phyloP scores from a whole-genome alignment of 2,888 invertebrate species.

The Apocheima hispidaria region DNA sequence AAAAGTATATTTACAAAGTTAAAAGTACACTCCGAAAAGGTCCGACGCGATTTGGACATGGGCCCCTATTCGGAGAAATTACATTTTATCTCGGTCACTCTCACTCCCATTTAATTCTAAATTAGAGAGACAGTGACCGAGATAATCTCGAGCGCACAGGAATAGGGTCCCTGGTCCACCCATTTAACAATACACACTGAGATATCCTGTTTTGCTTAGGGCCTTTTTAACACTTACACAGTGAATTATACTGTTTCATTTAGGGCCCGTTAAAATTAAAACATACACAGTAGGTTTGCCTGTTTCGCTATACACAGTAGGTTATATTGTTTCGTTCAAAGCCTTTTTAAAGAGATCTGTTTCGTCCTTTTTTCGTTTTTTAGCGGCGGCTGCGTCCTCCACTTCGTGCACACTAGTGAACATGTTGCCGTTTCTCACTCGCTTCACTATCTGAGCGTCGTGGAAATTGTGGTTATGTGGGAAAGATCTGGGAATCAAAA shows the following conservation, averaged over 20 bases:
- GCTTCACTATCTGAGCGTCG: constrained; percentile 66
- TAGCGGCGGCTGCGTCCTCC: constrained; percentile 30
- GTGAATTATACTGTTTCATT: neutral
- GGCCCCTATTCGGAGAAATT: too few species aligned
- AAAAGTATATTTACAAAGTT: too few species aligned
- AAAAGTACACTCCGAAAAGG: too few species aligned
- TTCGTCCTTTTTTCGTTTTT: neutral
- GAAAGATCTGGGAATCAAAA: constrained; percentile 50
- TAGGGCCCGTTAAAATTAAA: too few species aligned
- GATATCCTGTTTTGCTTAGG: neutral
- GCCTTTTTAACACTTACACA: neutral
- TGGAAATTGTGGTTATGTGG: constrained; percentile 71
- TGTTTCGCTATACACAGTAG: neutral
- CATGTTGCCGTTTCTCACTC: constrained; percentile 53
- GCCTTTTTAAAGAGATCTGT: neutral
- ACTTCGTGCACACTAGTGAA: constrained; percentile 60
- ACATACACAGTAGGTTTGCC: too few species aligned
- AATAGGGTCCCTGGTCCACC: too few species aligned
- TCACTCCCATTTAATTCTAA: too few species aligned
- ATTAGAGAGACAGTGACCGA: too few species aligned
- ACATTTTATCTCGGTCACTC: too few species aligned
- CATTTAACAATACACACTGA: neutral
- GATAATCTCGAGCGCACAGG: too few species aligned
- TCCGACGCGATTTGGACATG: too few species aligned
- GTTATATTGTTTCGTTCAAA: neutral